Percentiles rank a stretch among this genome's conserved stretches.
These are phyloP conservation scores for Ciconia stormi DNA, from an alignment of 2,113 vertebrate species.

Conservation along the genomic window DNA sequence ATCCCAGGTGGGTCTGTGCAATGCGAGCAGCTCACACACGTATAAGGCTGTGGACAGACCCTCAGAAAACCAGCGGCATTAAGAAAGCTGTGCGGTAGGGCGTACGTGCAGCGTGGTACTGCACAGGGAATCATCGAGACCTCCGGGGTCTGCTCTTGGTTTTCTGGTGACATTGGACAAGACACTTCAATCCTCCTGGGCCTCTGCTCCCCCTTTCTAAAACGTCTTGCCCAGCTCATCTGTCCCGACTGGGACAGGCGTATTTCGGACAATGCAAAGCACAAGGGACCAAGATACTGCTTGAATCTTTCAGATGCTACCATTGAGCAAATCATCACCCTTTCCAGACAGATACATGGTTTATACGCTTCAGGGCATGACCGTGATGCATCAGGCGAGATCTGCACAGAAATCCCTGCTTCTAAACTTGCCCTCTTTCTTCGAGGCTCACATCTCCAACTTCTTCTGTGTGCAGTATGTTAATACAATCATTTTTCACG, in stretches of 20 bases:
- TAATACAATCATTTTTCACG: not conserved
- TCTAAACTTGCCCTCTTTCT: not conserved
- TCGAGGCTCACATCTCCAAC: not conserved
- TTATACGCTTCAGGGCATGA: not conserved
- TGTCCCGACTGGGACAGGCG: not conserved
- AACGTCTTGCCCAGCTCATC: not conserved
- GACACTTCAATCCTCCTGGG: not conserved
- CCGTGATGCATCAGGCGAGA: not conserved
- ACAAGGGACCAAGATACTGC: not conserved
- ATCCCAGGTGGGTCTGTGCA: not conserved
- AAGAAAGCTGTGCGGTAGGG: not conserved
- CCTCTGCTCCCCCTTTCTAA: not conserved
- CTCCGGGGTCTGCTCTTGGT: not conserved
- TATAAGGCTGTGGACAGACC: not conserved
- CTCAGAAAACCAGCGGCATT: not conserved
- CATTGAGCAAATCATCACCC: accelerated
- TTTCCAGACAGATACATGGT: not conserved
- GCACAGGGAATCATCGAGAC: not conserved
- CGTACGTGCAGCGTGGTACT: accelerated
- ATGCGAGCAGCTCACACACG: accelerated
- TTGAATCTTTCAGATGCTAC: not conserved
- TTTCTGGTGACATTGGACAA: not conserved
- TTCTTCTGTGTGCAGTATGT: not conserved
- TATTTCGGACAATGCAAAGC: not conserved
- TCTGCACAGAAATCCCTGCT: not conserved